phyloP scores from a whole-genome alignment of 37 sponge, comb jelly and placozoan genomes.

The Ephydatia muelleri region DNA sequence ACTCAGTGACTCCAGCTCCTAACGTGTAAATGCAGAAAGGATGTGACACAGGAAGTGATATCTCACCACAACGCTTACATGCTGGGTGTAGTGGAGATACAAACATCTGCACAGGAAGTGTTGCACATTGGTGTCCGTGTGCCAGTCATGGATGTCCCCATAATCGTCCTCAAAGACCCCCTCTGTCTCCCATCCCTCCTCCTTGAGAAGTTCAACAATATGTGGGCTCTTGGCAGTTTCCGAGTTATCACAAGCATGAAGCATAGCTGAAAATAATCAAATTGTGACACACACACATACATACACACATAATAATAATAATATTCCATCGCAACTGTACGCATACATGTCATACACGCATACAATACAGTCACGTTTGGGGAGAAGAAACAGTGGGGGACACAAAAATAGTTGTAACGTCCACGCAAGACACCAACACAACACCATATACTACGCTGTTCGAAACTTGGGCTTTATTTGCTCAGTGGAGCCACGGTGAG shows the following conservation, averaged over 20 bases:
- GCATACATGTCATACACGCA: background rate
- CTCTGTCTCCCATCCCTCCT: background rate
- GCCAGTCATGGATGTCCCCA: constrained; percentile 75
- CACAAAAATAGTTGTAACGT: no score
- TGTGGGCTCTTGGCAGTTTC: background rate
- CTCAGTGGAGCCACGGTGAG: no score
- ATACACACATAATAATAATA: background rate
- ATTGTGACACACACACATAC: background rate
- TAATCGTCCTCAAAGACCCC: constrained; percentile 68
- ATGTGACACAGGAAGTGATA: background rate
- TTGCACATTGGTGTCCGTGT: constrained; percentile 31
- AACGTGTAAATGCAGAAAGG: no score
- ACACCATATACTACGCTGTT: no score
- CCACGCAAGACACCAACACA: no score
- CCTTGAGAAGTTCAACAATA: background rate
- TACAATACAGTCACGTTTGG: no score
- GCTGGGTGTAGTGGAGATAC: constrained; percentile 70
- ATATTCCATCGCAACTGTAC: background rate
- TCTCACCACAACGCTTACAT: constrained; percentile 17
- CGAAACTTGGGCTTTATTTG: no score
- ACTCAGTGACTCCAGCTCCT: constrained; percentile 14
- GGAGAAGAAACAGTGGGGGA: no score
- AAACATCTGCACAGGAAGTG: constrained; percentile 68
- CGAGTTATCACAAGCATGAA: background rate
- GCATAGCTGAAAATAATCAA: background rate